Evolutionary conservation across 2,113 vertebrate genomes (phyloP).

Genomic region (Sitta europaea): DNA sequence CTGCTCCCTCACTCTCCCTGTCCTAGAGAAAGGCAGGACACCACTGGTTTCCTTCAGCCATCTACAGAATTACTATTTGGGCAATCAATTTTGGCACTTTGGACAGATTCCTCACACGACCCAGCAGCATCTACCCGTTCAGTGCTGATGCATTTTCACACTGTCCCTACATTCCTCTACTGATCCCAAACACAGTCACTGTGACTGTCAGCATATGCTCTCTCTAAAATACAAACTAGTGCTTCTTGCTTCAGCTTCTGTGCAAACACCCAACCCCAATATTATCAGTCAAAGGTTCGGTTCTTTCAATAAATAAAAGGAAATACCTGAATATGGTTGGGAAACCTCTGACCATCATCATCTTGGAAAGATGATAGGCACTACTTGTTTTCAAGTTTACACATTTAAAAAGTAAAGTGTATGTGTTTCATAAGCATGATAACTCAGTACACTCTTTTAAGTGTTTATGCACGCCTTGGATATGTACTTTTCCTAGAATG

Average conservation of each 20-base stretch:
- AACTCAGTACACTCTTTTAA: background rate
- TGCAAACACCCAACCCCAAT: conserved; percentile 15
- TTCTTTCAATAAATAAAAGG: conserved; percentile 1
- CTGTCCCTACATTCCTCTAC: background rate
- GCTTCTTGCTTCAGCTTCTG: conserved; percentile 28
- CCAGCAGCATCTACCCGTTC: background rate
- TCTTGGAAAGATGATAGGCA: conserved; percentile 47
- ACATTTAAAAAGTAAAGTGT: conserved; percentile 4
- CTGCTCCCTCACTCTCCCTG: background rate
- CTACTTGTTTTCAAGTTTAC: conserved; percentile 51
- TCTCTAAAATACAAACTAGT: background rate
- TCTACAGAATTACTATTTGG: background rate
- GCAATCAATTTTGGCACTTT: conserved; percentile 58
- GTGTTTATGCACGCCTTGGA: background rate
- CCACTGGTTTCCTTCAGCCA: background rate
- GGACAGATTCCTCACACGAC: background rate
- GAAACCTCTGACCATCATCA: conserved; percentile 51
- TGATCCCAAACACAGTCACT: background rate
- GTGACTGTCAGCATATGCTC: background rate
- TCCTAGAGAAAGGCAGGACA: background rate
- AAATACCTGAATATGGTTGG: conserved; percentile 44
- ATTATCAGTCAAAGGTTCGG: conserved; percentile 42
- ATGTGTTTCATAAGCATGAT: background rate
- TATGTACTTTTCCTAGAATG: background rate
- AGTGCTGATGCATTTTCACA: background rate